Percentiles rank a stretch among this genome's conserved stretches.
phyloP scores from a whole-genome alignment of 2,797 vertebrate genomes.

The Danio tinwini region DNA sequence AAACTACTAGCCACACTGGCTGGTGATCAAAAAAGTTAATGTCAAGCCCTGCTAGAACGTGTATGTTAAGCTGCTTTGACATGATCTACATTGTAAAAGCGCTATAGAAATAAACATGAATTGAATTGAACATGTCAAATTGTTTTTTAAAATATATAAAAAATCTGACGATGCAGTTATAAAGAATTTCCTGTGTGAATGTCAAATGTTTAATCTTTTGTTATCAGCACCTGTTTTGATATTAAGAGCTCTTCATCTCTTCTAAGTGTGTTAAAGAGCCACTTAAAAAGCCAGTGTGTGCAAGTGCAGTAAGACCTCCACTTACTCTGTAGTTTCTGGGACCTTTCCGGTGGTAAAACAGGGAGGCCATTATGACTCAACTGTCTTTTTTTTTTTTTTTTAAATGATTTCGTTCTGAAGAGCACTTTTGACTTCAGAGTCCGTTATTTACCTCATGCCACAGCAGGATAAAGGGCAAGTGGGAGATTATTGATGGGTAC shows the following conservation, averaged over 20 bases:
- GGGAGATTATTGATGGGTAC: slow-evolving; percentile 28
- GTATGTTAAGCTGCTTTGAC: too few relatives aligned
- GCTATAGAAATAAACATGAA: too few relatives aligned
- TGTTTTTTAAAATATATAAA: too few relatives aligned
- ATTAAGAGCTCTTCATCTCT: slow-evolving; percentile 20
- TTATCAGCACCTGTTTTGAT: slow-evolving; percentile 1
- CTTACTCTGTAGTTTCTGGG: slow-evolving; percentile 40
- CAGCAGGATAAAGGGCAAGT: slow-evolving; percentile 37
- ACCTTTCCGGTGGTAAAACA: slow-evolving; percentile 49
- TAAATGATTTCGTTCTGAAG: slow-evolving; percentile 50
- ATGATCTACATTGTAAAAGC: too few relatives aligned
- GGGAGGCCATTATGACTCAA: slow-evolving; percentile 40
- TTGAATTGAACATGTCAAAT: too few relatives aligned
- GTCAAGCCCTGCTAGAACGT: too few relatives aligned
- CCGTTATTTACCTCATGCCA: slow-evolving; percentile 29
- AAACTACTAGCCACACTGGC: too few relatives aligned
- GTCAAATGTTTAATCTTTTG: neutral
- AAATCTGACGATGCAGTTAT: too few relatives aligned
- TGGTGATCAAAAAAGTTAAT: too few relatives aligned
- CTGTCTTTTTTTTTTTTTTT: slow-evolving; percentile 23
- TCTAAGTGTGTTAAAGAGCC: slow-evolving; percentile 46
- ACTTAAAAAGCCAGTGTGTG: slow-evolving; percentile 22
- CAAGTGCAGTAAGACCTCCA: slow-evolving; percentile 45
- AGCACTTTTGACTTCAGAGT: slow-evolving; percentile 45
- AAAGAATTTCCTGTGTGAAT: too few relatives aligned